Percentiles rank a stretch among this genome's conserved stretches.
These are phyloP conservation scores for human DNA, from an alignment of 2,113 vertebrate species.

Conservation along the genomic window DNA sequence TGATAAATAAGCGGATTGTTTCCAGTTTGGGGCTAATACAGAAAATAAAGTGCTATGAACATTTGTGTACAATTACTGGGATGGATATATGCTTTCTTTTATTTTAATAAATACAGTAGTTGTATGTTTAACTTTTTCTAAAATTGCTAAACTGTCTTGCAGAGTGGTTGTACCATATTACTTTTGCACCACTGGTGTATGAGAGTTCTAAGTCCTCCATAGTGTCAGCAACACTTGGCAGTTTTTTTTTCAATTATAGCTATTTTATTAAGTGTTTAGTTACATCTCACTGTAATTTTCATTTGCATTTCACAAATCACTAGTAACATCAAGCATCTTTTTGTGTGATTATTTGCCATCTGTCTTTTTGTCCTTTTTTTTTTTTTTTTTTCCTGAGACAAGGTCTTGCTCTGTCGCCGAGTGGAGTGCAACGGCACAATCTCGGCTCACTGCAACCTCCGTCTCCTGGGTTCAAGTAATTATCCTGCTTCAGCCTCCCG, in stretches of 20 bases:
- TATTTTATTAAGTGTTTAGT: background rate
- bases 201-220: background rate
- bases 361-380: rapidly evolving
- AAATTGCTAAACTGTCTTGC: background rate
- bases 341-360: background rate
- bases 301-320: background rate
- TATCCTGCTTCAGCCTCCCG: no score
- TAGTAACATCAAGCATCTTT: background rate
- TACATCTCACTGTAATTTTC: background rate
- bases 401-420: no score
- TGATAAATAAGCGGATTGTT: background rate
- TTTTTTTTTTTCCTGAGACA: no score
- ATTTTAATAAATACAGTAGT: background rate
- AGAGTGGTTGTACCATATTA: background rate
- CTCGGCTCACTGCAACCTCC: no score
- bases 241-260: background rate
- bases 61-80: background rate
- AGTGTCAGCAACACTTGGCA: background rate
- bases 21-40: background rate
- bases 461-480: no score
- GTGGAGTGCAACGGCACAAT: no score
- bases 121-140: background rate
- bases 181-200: background rate
- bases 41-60: background rate
- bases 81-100: background rate